Conservation (phyloP, 2,888 invertebrate species). For the Hydropsyche betteni region DNA sequence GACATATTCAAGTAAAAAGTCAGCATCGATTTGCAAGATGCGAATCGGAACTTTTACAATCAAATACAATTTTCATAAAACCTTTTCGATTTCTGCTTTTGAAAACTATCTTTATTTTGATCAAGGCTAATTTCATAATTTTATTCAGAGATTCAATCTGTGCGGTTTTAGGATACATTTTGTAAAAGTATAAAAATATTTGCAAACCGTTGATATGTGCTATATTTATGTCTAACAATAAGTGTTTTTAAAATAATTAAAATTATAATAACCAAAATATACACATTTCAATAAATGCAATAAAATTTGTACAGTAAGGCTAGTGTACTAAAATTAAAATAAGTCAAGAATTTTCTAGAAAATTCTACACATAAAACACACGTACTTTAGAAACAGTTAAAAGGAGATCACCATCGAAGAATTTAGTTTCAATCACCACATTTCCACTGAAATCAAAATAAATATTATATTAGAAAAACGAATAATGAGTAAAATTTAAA, state of each 20-base stretch:
- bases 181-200: slow-evolving; percentile 14
- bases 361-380: slow-evolving; percentile 86
- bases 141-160: background rate
- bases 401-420: slow-evolving; percentile 92
- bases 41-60: too few species aligned
- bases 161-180: background rate
- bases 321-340: background rate
- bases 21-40: too few species aligned
- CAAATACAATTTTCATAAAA: too few species aligned
- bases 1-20: too few species aligned
- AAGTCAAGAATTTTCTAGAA: too few species aligned
- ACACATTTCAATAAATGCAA: background rate
- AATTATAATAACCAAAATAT: background rate
- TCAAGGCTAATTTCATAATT: too few species aligned
- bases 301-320: background rate
- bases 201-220: background rate
- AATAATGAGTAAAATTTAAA: slow-evolving; percentile 15
- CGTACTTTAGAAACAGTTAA: slow-evolving; percentile 95
- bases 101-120: too few species aligned
- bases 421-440: slow-evolving; percentile 95
- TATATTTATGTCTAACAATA: background rate
- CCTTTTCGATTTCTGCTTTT: too few species aligned
- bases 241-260: background rate
- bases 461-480: slow-evolving; percentile 39
- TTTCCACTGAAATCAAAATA: slow-evolving; percentile 80